These are phyloP conservation scores for Pristis pectinata DNA, from an alignment of 2,797 vertebrate species.

Conservation along the genomic window DNA sequence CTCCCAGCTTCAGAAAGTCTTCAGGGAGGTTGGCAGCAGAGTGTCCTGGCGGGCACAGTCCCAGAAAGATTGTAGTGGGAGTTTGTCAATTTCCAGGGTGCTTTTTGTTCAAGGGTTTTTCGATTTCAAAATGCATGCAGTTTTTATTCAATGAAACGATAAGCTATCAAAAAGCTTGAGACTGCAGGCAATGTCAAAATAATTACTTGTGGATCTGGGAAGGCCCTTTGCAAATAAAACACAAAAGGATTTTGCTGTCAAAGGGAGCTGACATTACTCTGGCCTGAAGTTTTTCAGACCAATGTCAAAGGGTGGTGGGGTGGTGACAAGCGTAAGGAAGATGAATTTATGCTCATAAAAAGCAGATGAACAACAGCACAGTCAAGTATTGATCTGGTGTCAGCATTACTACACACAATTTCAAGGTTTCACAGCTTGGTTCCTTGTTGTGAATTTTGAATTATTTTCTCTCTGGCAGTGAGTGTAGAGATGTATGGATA, in stretches of 20 bases:
- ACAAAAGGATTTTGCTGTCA: background rate
- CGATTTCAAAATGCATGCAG: background rate
- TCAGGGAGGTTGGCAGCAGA: too few species aligned
- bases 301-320: background rate
- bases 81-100: background rate
- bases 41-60: background rate
- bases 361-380: background rate
- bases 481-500: background rate
- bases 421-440: background rate
- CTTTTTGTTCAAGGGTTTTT: background rate
- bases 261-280: background rate
- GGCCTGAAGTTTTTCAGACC: background rate
- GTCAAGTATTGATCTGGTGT: constrained; percentile 20
- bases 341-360: constrained; percentile 15
- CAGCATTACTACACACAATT: constrained; percentile 11
- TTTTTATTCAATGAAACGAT: background rate
- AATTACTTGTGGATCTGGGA: background rate
- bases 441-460: constrained; percentile 9
- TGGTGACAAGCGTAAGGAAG: background rate
- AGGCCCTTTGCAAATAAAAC: constrained; percentile 13
- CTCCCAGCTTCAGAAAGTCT: background rate
- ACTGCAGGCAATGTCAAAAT: background rate
- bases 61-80: background rate
- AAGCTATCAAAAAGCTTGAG: background rate
- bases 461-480: background rate